Percentiles rank a stretch among this genome's conserved stretches.
phyloP scores from a whole-genome alignment of 2,797 vertebrate species.

The Parauchenoglanis ngamensis region DNA sequence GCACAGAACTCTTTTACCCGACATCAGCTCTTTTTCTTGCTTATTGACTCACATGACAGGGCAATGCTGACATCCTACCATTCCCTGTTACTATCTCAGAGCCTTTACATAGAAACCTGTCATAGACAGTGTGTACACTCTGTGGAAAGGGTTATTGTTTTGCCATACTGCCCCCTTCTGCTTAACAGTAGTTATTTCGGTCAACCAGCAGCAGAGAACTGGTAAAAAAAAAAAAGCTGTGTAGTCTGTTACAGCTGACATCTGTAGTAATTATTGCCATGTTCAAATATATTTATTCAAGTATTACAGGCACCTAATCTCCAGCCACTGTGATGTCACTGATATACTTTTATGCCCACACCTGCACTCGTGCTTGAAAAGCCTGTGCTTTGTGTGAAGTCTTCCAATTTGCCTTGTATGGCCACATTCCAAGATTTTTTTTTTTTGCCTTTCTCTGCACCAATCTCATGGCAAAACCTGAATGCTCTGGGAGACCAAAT shows the following conservation, averaged over 20 bases:
- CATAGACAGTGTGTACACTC: background rate
- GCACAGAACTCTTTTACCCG: background rate
- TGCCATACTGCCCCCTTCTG: conserved; percentile 49
- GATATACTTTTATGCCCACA: background rate
- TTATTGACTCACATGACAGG: background rate
- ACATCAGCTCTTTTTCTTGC: background rate
- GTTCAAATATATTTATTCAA: background rate
- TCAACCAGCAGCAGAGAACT: background rate
- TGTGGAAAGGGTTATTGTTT: background rate
- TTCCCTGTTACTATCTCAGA: background rate
- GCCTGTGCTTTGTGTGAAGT: conserved; percentile 33
- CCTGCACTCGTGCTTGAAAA: background rate
- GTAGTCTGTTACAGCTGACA: background rate
- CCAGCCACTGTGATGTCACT: conserved; percentile 17
- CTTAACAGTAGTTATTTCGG: conserved; percentile 28
- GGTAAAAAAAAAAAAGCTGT: background rate
- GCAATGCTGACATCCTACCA: background rate
- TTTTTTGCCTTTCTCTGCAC: conserved; percentile 38
- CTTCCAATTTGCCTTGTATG: conserved; percentile 47
- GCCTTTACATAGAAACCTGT: background rate
- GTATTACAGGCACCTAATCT: background rate
- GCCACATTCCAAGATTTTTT: conserved; percentile 47
- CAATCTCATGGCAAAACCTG: conserved; percentile 34
- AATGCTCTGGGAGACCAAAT: conserved; percentile 56
- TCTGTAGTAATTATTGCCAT: conserved; percentile 9